phyloP scores from a whole-genome alignment of 2,113 vertebrate species.

The Hippocampus zosterae region DNA sequence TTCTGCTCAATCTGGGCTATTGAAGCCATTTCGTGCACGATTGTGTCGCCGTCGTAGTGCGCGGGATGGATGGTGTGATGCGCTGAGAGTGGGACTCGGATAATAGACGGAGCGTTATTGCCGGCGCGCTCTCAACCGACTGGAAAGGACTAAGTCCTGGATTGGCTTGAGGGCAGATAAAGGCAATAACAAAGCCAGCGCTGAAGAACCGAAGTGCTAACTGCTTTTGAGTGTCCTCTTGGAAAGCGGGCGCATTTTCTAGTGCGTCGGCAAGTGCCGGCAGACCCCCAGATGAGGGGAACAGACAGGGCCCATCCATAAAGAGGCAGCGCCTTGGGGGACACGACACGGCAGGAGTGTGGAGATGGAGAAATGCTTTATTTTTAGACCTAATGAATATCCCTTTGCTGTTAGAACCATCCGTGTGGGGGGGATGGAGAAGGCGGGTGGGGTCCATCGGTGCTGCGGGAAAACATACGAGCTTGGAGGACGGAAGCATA shows the following conservation, averaged over 20 bases:
- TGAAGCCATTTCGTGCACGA: neutral
- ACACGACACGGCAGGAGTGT: constrained; percentile 49
- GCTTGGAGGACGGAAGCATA: neutral
- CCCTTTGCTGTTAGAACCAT: constrained; percentile 39
- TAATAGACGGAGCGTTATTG: constrained; percentile 48
- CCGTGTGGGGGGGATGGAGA: constrained; percentile 9
- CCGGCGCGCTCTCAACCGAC: constrained; percentile 14
- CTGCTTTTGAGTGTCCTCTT: constrained; percentile 40
- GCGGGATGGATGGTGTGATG: constrained; percentile 34
- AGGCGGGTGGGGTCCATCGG: neutral
- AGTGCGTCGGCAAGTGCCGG: constrained; percentile 22
- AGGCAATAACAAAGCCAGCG: constrained; percentile 35
- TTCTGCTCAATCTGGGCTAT: constrained; percentile 10
- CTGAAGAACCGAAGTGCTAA: constrained; percentile 41
- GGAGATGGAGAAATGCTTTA: constrained; percentile 47
- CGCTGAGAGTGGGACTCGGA: constrained; percentile 31
- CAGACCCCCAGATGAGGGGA: constrained; percentile 38
- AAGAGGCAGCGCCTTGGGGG: constrained; percentile 49
- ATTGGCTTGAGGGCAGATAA: constrained; percentile 40
- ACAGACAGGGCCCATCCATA: constrained; percentile 67
- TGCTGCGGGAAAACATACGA: neutral
- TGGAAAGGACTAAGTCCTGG: constrained; percentile 35
- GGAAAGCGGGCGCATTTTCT: constrained; percentile 13
- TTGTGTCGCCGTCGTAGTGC: constrained; percentile 10
- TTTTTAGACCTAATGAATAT: constrained; percentile 74